Conservation (phyloP, 1,140 invertebrate species). For the Drosophila kurseongensis region DNA sequence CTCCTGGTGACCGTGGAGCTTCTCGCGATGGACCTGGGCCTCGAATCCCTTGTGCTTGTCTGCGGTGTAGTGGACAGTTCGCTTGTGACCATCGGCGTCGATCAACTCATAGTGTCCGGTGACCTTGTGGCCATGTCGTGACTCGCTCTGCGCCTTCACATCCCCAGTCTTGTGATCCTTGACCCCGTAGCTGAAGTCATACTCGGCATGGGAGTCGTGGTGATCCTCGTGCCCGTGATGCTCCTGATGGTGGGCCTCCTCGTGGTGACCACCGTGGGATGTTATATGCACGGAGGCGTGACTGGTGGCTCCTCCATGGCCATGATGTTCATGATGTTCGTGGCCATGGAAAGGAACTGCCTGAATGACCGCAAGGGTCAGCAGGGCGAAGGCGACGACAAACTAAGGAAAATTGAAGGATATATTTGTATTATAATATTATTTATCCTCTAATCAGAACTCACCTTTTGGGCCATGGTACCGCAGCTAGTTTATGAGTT, state of each 20-base stretch:
- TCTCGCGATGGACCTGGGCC: conserved; percentile 82
- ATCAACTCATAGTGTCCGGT: conserved; percentile 83
- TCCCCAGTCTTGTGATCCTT: conserved; percentile 78
- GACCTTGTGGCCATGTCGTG: conserved; percentile 75
- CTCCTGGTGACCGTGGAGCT: conserved; percentile 74
- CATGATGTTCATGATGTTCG: conserved; percentile 44
- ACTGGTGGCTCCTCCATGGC: conserved; percentile 67
- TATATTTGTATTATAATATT: background rate
- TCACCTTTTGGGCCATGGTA: conserved; percentile 74
- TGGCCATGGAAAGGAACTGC: conserved; percentile 66
- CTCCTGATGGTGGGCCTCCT: conserved; percentile 32
- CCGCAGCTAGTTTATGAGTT: conserved; percentile 59
- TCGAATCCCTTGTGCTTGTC: conserved; percentile 84
- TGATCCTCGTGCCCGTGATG: conserved; percentile 46
- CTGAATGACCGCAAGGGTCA: conserved; percentile 42
- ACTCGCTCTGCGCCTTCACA: conserved; percentile 66
- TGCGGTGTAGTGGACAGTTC: conserved; percentile 84
- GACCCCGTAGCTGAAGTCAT: conserved; percentile 74
- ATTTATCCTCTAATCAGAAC: background rate
- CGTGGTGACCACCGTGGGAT: conserved; percentile 60
- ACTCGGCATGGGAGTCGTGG: conserved; percentile 73
- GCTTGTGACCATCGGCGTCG: conserved; percentile 84
- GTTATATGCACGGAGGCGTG: conserved; percentile 73
- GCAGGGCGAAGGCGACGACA: conserved; percentile 46
- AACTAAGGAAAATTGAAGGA: conserved; percentile 28